A percentile compares a stretch with the other conserved stretches of the same genome.
These are phyloP conservation scores for Cephus runcator DNA, from an alignment of 2,888 invertebrate genomes.

Conservation along the genomic window DNA sequence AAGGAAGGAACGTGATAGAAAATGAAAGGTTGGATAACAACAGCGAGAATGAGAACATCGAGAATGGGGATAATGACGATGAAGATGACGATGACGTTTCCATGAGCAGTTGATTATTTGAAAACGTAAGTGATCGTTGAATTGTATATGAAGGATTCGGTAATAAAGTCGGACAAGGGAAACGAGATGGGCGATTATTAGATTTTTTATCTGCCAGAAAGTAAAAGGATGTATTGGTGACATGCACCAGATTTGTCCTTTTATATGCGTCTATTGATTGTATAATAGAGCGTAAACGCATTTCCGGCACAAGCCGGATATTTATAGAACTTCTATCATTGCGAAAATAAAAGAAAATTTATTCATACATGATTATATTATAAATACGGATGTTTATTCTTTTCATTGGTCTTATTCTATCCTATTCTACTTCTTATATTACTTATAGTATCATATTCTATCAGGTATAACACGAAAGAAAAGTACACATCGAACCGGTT, in stretches of 20 bases:
- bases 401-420: background rate
- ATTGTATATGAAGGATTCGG: background rate
- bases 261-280: background rate
- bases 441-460: background rate
- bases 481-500: background rate
- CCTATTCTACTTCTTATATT: background rate
- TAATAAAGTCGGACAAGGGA: background rate
- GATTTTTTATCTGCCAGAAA: background rate
- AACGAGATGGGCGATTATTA: background rate
- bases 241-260: background rate
- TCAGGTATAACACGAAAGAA: background rate
- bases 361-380: background rate
- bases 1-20: slow-evolving; percentile 37
- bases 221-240: background rate
- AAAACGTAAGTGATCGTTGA: background rate
- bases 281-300: background rate
- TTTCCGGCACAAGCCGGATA: background rate
- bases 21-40: slow-evolving; percentile 48
- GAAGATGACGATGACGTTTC: slow-evolving; percentile 34
- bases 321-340: background rate
- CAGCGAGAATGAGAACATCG: background rate
- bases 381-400: background rate
- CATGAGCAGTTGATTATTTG: slow-evolving; percentile 40
- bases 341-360: background rate
- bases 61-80: background rate